A percentile compares a stretch with the other conserved stretches of the same genome.
Evolutionary conservation across 2,888 invertebrate genomes (phyloP).

Genomic region (Dynastes hyllus): DNA sequence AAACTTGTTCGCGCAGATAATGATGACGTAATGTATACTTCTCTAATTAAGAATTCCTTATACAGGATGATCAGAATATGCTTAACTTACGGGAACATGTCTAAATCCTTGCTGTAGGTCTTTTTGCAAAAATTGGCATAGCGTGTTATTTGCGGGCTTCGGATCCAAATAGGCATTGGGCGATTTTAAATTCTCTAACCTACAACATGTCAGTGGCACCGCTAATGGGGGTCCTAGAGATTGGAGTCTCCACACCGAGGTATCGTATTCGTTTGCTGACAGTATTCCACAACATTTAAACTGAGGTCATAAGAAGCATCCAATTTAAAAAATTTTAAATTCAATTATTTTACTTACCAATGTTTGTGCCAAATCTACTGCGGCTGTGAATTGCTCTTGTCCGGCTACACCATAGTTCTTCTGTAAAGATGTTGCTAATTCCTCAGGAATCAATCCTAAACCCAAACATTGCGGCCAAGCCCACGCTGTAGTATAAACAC

Average conservation of each 20-base stretch:
- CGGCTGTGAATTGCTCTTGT: slow-evolving; percentile 83
- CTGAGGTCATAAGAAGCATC: slow-evolving; percentile 68
- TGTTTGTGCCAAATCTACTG: slow-evolving; percentile 86
- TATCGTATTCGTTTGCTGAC: slow-evolving; percentile 86
- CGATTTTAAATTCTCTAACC: slow-evolving; percentile 73
- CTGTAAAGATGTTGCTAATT: slow-evolving; percentile 82
- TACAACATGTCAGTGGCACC: slow-evolving; percentile 71
- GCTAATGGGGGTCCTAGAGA: slow-evolving; percentile 76
- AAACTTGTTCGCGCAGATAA: no score
- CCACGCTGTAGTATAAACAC: slow-evolving; percentile 80
- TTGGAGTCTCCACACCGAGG: slow-evolving; percentile 85
- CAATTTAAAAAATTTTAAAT: no score
- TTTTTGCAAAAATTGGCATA: slow-evolving; percentile 80
- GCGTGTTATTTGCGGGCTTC: slow-evolving; percentile 79
- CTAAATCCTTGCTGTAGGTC: slow-evolving; percentile 75
- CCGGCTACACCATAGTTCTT: slow-evolving; percentile 86
- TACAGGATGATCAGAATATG: not conserved
- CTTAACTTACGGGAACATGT: slow-evolving; percentile 74
- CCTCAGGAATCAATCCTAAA: slow-evolving; percentile 79
- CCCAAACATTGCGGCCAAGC: slow-evolving; percentile 87
- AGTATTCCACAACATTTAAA: slow-evolving; percentile 88
- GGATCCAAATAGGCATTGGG: slow-evolving; percentile 82
- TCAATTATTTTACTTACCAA: slow-evolving; percentile 64
- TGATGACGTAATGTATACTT: no score
- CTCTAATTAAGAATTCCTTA: no score